Base-by-base conservation (phyloP, 2,888 invertebrate genomes). In the Monopis laevigella region DNA sequence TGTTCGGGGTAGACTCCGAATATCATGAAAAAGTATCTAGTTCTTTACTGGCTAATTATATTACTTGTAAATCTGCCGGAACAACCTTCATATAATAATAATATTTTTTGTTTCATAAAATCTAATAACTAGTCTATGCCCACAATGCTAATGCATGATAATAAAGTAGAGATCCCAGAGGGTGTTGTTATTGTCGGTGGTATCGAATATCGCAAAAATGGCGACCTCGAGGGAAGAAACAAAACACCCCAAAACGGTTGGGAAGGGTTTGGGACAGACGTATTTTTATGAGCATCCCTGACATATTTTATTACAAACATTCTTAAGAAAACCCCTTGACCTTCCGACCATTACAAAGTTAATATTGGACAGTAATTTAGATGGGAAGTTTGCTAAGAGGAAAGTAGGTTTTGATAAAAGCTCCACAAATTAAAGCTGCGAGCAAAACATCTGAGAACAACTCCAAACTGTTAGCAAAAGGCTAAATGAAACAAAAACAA, bases 141-240 rank as follows among this genome's bases (percentile, higher is more conserved):
- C 14, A 18, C 40, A 28, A 40, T 39, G 40, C 29, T 40, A 40
- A 40, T 55, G 58, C 53, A 55, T 47, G 55, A 58, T 58, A 61
- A 58, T 59, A 63, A 59, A 58, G 51, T 51, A 54, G 50, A 48
- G 52, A 52, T 35, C 50, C 53, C 51, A 43, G 48, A 19, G 46
- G 50, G 51, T 48, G 53, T 52, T 62, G 60, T 61, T 63, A 63
- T 61, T 63, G 54, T 52, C 51, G 50, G 43, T 48, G 44, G 57
- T 62, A 65, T 65, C 59, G 60, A 59, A 64, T 65, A 61, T 62
- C 58, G 53, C 57, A 60, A 59, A 36, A 62, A 60, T 54, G 56
- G 54, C 52, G 43, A 32, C n/a, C 29, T 21, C 21, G 34, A 29
- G 12, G 24, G 24, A 17, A 24, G 17, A 18, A 32, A 30, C 32